Base-by-base conservation (phyloP, 23 tunicate species). In the Corella eumyota region DNA sequence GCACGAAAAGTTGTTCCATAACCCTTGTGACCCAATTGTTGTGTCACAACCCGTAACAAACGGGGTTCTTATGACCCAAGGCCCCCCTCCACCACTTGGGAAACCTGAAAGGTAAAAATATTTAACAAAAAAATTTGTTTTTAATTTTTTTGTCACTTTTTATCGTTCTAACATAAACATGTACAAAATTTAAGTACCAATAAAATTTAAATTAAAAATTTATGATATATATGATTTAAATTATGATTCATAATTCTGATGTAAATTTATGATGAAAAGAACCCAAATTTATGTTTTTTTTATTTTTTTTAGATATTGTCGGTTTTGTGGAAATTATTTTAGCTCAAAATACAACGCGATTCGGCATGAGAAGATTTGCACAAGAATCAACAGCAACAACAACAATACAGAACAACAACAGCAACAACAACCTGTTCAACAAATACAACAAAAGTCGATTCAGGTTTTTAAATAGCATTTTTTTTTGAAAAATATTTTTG, bases 321-420 rank as follows among this genome's bases (percentile, higher is more conserved):
- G 96, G 26, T 88, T 79, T 55, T 88, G 96, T 55, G 81, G 81
- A 13, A 88, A 79, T 55, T 88, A 88, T 47, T 88, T 88, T 61
- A 78, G 88, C 40, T 81, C 96, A 23, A 88, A 88, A 46, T 88
- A 79, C 85, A 88, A 88, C 60, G 96, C 96, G 0, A 73, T 67
- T 21, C 75, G 96, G 28, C 96, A 88, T 47, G 96, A 88, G 45
- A 79, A 73, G 52, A 88, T 88, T 30, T 88, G 96, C 50, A 73
- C 81, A 1, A 52, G 83, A 55, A 66, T 73, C 21, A 74, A 56
- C 1, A 74, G 60, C 30, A 48, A 54, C 58, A 1, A 63, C 25
- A 25, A 64, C 0, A 57, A 37, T 21, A 66, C 31, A 17, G 83
- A 58, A 30, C 92, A 73, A 32, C 72, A 61, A 25, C 63, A 56